phyloP scores from a whole-genome alignment of 2,113 vertebrate species.

The Gila orcuttii region DNA sequence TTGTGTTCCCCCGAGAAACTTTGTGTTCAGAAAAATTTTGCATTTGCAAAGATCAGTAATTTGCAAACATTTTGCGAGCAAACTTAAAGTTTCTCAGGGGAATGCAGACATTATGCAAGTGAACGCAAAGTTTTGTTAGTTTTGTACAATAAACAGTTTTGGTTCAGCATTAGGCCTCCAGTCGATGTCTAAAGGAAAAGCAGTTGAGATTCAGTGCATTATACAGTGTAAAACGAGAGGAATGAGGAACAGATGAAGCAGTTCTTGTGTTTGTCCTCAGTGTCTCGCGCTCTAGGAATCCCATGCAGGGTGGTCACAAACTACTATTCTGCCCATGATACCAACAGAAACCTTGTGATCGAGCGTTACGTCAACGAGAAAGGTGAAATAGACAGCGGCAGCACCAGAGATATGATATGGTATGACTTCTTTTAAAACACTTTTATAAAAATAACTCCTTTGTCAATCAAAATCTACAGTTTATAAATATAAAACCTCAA shows the following conservation, averaged over 20 bases:
- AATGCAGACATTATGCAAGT: too few relatives aligned
- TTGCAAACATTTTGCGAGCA: too few relatives aligned
- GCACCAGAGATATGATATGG: constrained; percentile 87
- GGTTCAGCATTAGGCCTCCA: neutral
- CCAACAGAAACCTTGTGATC: constrained; percentile 84
- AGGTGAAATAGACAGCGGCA: constrained; percentile 67
- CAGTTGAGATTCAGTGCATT: too few relatives aligned
- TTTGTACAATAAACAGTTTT: neutral
- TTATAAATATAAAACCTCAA: neutral
- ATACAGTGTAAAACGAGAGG: too few relatives aligned
- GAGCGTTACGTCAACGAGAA: constrained; percentile 75
- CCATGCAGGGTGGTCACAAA: constrained; percentile 88
- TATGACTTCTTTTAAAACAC: constrained; percentile 60
- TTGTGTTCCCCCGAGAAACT: too few relatives aligned
- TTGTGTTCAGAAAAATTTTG: too few relatives aligned
- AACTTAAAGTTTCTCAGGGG: too few relatives aligned
- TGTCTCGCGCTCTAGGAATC: constrained; percentile 84
- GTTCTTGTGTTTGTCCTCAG: constrained; percentile 66
- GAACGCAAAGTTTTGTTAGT: neutral
- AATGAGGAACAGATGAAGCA: neutral
- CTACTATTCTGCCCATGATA: constrained; percentile 87
- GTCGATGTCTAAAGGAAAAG: neutral
- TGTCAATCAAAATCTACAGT: neutral
- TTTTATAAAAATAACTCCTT: neutral
- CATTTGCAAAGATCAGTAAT: too few relatives aligned